Conservation (phyloP, 92 coral and sea anemone species). For the Epizoanthus fatuus region DNA sequence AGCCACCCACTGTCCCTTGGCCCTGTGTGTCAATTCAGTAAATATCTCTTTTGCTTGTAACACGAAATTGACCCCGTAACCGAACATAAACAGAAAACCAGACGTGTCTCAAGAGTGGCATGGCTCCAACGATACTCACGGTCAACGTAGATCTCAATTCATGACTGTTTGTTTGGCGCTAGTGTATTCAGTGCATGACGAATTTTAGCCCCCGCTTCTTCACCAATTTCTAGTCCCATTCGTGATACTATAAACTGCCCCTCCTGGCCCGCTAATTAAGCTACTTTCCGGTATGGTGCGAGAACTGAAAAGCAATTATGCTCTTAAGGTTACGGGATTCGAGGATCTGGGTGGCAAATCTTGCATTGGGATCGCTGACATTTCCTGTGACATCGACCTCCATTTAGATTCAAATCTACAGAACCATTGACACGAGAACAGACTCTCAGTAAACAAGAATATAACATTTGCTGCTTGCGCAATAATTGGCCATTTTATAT, state of each 20-base stretch:
- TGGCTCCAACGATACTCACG: background rate
- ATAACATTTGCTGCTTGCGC: background rate
- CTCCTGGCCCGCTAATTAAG: conserved; percentile 12
- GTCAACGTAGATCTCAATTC: background rate
- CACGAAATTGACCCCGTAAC: conserved; percentile 21
- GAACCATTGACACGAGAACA: background rate
- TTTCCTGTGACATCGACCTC: conserved; percentile 36
- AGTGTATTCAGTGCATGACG: no score
- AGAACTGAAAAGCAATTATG: conserved; percentile 4
- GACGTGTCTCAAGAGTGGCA: background rate
- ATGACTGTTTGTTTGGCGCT: no score
- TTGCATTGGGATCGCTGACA: conserved; percentile 6
- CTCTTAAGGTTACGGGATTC: background rate
- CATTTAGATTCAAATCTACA: conserved; percentile 36
- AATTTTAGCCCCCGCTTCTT: no score
- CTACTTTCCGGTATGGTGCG: background rate
- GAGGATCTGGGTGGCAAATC: conserved; percentile 35
- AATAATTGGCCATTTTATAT: background rate
- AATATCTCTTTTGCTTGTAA: background rate
- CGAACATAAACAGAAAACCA: conserved; percentile 16
- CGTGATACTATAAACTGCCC: background rate
- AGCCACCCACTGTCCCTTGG: background rate
- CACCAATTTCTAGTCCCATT: no score
- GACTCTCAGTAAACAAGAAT: background rate
- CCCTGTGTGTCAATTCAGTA: conserved; percentile 7